A percentile compares a stretch with the other conserved stretches of the same genome.
Evolutionary conservation across 2,797 vertebrate species (phyloP).

Genomic region (Dryobates pubescens): DNA sequence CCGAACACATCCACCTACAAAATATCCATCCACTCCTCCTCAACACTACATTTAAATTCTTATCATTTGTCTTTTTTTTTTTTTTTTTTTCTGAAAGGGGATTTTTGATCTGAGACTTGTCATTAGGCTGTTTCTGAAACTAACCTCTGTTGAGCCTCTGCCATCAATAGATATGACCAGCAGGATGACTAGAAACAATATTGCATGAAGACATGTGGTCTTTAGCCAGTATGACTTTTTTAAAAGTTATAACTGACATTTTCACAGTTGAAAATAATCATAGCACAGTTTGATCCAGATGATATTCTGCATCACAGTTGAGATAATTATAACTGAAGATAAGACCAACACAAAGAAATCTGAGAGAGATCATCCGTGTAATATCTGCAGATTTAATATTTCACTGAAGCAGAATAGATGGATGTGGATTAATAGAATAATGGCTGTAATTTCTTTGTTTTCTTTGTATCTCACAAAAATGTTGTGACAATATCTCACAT

Average conservation of each 20-base stretch:
- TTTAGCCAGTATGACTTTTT: not conserved
- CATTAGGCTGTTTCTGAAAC: not conserved
- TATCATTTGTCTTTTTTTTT: not conserved
- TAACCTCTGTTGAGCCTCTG: not conserved
- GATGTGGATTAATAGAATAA: not conserved
- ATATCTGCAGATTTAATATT: not conserved
- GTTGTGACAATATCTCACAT: not conserved
- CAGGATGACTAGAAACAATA: not conserved
- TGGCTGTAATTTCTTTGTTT: not conserved
- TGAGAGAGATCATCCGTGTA: not conserved
- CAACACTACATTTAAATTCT: not conserved
- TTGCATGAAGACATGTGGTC: not conserved
- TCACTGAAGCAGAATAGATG: not conserved
- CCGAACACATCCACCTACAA: not conserved
- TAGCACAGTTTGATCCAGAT: not conserved
- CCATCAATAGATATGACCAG: not conserved
- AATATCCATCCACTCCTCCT: not conserved
- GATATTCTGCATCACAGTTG: not conserved
- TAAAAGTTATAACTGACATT: not conserved
- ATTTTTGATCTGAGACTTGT: not conserved
- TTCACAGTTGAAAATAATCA: not conserved
- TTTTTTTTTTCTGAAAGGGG: not conserved
- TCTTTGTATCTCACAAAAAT: not conserved
- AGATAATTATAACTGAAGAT: not conserved
- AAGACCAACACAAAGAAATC: not conserved